Percentiles rank a stretch among this genome's conserved stretches.
Conservation (phyloP, 2,888 invertebrate species). For the Bruchidius siliquastri region DNA sequence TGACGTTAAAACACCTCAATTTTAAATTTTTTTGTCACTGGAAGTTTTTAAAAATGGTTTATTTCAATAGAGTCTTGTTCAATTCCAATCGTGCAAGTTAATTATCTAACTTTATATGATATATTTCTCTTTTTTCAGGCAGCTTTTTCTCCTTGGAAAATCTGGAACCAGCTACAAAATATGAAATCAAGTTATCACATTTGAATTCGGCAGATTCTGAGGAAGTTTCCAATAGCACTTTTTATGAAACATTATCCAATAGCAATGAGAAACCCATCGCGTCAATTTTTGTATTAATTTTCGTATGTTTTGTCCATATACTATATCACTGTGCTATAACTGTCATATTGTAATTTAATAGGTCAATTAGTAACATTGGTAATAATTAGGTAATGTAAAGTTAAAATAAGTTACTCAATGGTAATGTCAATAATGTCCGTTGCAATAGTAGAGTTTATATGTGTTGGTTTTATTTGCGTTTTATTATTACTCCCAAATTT, state of each 20-base stretch:
- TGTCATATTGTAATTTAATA: not conserved
- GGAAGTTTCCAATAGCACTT: not conserved
- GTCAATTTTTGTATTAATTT: not conserved
- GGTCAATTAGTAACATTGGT: not conserved
- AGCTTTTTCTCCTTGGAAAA: not conserved
- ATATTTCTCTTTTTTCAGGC: too few relatives aligned
- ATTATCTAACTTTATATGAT: too few relatives aligned
- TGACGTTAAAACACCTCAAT: too few relatives aligned
- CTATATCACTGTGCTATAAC: not conserved
- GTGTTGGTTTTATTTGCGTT: not conserved
- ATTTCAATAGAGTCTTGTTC: too few relatives aligned
- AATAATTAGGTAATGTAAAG: not conserved
- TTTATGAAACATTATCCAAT: not conserved
- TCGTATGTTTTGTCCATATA: not conserved
- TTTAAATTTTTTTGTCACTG: too few relatives aligned
- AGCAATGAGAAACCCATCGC: not conserved
- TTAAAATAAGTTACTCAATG: too few relatives aligned
- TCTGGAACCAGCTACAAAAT: not conserved
- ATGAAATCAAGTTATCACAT: not conserved
- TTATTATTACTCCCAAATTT: not conserved
- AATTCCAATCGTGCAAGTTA: too few relatives aligned
- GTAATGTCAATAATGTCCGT: not conserved
- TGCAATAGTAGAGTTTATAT: not conserved
- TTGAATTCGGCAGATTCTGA: not conserved
- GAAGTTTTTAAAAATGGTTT: too few relatives aligned